Evolutionary conservation across 2,797 vertebrate genomes (phyloP), one percentile per base, ranked within the genome.

Genomic region (Kryptolebias ocellatus): DNA sequence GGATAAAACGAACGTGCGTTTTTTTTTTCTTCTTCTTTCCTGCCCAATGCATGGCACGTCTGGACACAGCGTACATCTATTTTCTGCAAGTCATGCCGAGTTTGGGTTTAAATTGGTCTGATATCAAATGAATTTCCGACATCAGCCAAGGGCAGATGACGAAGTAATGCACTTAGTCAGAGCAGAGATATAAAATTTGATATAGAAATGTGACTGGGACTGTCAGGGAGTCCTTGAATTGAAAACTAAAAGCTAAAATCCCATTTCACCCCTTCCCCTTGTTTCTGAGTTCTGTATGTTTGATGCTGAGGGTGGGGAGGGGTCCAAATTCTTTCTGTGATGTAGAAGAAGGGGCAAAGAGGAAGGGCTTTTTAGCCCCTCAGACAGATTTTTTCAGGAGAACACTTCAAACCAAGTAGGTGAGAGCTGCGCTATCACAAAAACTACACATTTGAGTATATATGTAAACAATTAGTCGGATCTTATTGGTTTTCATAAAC

Each of bases 41-140:
- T 29, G 62, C 47, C 66, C 55, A 65, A 55, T 29, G 9, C 20
- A 4, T 44, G 60, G 64, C 60, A 61, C n/a, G 44, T 74, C 51
- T 51, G 51, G 27, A 72, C 45, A 76, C 64, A 59, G 20, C n/a
- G 20, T 17, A 58, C 34, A 59, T 74, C 69, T 74, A 72, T 60
- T 77, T 86, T 88, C 46, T 84, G 81, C 79, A 85, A 85, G 80
- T 86, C 80, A 81, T 77, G 67, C 67, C 1, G 14, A 67, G 59
- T 82, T 79, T 73, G 67, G 68, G 68, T 79, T 82, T 56, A 67
- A 53, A 70, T 68, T 20, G 2, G 9, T 28, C 50, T 64, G 71
- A 83, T 80, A 80, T 84, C 54, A 83, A 79, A 85, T 80, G 5
- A 70, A 69, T 74, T 79, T 77, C 50, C 39, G 60, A 47, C 16